phyloP scores from a whole-genome alignment of 1,140 invertebrate genomes.

The Notospermus geniculatus region DNA sequence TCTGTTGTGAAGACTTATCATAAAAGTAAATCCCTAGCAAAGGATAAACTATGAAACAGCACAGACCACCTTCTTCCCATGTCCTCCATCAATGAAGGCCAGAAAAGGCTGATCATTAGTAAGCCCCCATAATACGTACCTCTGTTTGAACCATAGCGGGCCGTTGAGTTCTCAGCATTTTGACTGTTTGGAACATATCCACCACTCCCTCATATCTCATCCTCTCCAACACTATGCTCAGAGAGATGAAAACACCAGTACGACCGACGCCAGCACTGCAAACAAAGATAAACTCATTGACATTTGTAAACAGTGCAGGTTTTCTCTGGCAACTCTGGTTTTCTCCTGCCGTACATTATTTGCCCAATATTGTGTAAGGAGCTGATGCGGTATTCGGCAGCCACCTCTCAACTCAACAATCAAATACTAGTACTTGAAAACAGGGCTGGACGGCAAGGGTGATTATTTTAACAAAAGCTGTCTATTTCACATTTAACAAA shows the following conservation, averaged over 20 bases:
- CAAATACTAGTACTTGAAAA: no score
- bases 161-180: conserved; percentile 94
- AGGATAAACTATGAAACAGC: no score
- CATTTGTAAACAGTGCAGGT: no score
- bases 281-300: conserved; percentile 18
- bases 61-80: no score
- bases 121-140: conserved; percentile 55
- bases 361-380: background rate
- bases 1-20: no score
- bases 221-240: conserved; percentile 96
- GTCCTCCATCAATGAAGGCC: no score
- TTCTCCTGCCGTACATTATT: background rate
- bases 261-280: conserved; percentile 66
- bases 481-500: no score
- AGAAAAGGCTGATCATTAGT: no score
- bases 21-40: no score
- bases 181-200: conserved; percentile 98
- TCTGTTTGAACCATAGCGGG: conserved; percentile 99
- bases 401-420: background rate
- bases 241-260: conserved; percentile 96
- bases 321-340: no score
- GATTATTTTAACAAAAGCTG: no score
- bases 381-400: background rate
- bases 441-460: no score
- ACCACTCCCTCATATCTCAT: conserved; percentile 99